Percentiles rank a stretch among this genome's conserved stretches.
These are phyloP conservation scores for Lipotes vexillifer DNA, from an alignment of 2,113 vertebrate genomes.

Conservation along the genomic window DNA sequence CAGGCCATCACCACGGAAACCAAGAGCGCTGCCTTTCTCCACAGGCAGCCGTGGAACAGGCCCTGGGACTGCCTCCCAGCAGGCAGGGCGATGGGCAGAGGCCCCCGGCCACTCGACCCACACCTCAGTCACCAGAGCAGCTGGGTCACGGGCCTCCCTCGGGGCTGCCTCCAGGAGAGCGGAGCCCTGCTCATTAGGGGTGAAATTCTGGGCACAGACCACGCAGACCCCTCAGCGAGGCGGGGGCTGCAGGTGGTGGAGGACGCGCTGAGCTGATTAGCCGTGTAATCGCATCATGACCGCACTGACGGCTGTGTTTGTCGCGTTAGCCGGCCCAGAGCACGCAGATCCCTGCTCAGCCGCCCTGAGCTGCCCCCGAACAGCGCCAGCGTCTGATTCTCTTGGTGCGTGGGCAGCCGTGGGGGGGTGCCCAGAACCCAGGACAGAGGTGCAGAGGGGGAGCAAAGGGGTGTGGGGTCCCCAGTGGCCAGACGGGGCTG, in stretches of 20 bases:
- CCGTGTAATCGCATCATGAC: conserved; percentile 80
- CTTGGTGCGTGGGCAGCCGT: neutral
- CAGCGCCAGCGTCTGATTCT: neutral
- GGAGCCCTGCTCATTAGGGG: conserved; percentile 39
- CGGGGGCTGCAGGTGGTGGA: conserved; percentile 31
- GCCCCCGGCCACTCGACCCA: fast-evolving
- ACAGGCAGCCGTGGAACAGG: neutral
- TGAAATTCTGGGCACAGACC: conserved; percentile 24
- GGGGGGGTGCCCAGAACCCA: neutral
- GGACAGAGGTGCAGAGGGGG: neutral
- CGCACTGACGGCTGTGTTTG: conserved; percentile 76
- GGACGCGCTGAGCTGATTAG: conserved; percentile 80
- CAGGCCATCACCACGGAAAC: neutral
- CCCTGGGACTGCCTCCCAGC: neutral
- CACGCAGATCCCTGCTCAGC: conserved; percentile 50
- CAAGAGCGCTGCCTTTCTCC: neutral
- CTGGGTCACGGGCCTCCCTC: neutral
- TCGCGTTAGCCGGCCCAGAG: conserved; percentile 35
- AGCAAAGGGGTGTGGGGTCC: too few species aligned
- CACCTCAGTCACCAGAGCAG: fast-evolving
- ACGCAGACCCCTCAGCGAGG: conserved; percentile 14
- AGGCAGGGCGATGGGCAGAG: fast-evolving
- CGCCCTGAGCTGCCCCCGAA: neutral
- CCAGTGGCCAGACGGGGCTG: fast-evolving
- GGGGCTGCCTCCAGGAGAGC: conserved; percentile 4